A percentile compares a stretch with the other conserved stretches of the same genome.
Conservation (phyloP, 2,797 vertebrate genomes). For the Pantherophis alleghaniensis region DNA sequence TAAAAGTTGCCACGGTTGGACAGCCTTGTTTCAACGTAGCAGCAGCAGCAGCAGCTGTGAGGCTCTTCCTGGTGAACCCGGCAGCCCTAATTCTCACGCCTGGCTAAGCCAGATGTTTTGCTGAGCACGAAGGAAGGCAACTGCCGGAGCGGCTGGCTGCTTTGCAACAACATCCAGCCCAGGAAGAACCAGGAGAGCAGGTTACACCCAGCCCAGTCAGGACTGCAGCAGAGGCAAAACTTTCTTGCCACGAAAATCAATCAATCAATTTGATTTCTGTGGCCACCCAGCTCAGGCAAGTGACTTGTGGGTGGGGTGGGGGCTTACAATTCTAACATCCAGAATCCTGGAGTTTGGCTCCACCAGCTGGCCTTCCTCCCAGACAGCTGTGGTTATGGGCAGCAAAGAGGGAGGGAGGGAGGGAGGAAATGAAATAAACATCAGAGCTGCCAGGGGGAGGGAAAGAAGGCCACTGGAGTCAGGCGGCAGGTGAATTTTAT, state of each 20-base stretch:
- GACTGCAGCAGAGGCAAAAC: not conserved
- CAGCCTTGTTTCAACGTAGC: not conserved
- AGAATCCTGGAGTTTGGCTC: not conserved
- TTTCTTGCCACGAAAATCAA: not conserved
- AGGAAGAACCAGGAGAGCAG: not conserved
- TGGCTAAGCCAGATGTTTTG: not conserved
- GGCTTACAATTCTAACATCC: not conserved
- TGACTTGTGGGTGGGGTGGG: not conserved
- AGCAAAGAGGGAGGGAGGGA: not conserved
- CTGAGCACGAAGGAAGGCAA: not conserved
- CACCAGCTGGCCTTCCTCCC: not conserved
- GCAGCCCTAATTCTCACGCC: not conserved
- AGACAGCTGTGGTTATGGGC: not conserved
- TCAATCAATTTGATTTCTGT: not conserved
- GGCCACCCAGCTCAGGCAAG: not conserved
- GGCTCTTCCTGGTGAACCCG: not conserved
- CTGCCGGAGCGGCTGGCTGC: not conserved
- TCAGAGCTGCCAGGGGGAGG: not conserved
- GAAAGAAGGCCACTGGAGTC: not conserved
- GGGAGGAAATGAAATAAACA: no score
- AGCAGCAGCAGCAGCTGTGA: not conserved
- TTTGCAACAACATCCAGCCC: not conserved
- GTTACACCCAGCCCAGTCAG: not conserved
- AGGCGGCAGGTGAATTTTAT: not conserved
- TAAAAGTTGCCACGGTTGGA: no score